phyloP scores from a whole-genome alignment of 2,113 vertebrate species.

The Cynopterus brachyotis region DNA sequence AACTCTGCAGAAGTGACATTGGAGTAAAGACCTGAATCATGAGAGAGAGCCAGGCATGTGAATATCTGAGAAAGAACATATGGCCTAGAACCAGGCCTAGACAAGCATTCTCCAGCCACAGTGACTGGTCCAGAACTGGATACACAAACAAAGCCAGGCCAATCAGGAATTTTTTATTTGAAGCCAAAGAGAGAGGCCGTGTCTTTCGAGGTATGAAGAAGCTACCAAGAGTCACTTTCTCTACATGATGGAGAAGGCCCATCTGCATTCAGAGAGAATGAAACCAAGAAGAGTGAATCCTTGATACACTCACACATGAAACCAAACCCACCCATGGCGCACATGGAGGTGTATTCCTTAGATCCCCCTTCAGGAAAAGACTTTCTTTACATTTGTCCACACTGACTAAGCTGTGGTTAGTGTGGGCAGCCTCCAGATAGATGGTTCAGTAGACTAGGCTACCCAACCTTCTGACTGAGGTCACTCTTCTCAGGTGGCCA shows the following conservation, averaged over 20 bases:
- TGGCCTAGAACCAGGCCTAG: not conserved
- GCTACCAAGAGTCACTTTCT: not conserved
- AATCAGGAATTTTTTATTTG: not conserved
- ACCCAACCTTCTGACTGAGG: not conserved
- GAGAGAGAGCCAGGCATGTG: not conserved
- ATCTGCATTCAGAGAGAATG: not conserved
- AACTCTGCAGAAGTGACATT: not conserved
- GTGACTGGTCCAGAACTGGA: not conserved
- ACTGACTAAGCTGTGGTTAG: not conserved
- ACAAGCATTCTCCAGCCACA: not conserved
- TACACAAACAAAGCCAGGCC: not conserved
- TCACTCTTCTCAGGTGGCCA: not conserved
- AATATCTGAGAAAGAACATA: not conserved
- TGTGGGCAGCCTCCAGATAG: not conserved
- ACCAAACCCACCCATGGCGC: too few species aligned
- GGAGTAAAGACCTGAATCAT: not conserved
- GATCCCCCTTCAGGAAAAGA: not conserved
- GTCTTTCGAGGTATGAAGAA: not conserved
- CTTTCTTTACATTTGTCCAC: not conserved
- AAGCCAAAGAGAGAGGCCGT: not conserved
- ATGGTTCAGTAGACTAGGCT: not conserved
- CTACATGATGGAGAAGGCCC: not conserved
- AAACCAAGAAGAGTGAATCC: not conserved
- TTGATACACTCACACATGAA: not conserved
- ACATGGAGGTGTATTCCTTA: rapidly evolving